Evolutionary conservation across 1,140 invertebrate species (phyloP), one percentile per base, ranked within the genome.

Genomic region (Plutomurus gul): DNA sequence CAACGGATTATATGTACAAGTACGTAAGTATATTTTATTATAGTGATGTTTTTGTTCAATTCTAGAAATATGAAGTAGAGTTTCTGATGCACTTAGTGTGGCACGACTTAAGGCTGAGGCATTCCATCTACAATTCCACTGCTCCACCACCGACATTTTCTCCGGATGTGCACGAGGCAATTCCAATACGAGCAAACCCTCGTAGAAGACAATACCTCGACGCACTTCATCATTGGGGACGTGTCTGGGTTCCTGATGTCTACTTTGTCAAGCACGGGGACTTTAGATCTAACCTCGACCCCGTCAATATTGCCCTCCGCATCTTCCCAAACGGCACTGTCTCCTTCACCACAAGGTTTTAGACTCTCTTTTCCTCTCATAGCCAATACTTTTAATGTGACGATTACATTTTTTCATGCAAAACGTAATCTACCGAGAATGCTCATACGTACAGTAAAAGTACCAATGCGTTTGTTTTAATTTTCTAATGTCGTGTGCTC

Each of bases 191-290:
- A 71, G 39, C 71, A 16, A 80, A 80, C 46, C 81, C 81, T 11
- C 39, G 92, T 82, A 90, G 92, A 85, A 95, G 94, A 88, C 91
- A 93, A 84, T 95, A 92, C 87, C 88, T 96, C 79, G 96, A 96
- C 87, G 95, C 93, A 75, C 94, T 96, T 81, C 94, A 95, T 86
- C 94, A 96, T 87, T 92, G 94, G 87, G 91, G 94, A 84, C 91
- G 94, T 84, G 93, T 96, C 85, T 96, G 95, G 95, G 90, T 95
- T 83, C 95, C 95, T 51, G 95, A 96, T 87, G 96, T 94, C 27
- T 96, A 96, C 87, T 96, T 96, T 88, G 96, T 96, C 86, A 96
- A 96, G 92, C 95, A 96, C 87, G 95, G 95, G 76, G 94, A 96
- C 87, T 96, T 96, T 87, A 95, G 96, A 89, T 93, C 95, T 87